Conservation (phyloP, 2,113 vertebrate genomes). For the Saiga tatarica region DNA sequence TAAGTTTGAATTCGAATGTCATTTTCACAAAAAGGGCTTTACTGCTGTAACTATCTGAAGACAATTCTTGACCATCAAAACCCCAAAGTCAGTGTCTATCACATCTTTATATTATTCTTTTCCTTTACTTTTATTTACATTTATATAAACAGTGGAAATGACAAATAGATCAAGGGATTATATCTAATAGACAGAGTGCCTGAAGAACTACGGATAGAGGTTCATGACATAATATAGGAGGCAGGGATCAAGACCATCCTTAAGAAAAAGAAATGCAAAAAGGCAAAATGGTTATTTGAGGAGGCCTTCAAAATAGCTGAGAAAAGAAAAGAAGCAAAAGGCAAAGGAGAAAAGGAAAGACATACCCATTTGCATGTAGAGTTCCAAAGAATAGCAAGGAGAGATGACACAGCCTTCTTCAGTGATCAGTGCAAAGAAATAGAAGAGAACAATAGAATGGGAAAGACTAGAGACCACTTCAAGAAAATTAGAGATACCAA, state of each 20-base stretch:
- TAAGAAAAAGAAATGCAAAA: not conserved
- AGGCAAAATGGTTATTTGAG: not conserved
- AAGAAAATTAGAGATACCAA: not conserved
- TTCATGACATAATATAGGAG: not conserved
- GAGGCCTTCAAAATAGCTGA: not conserved
- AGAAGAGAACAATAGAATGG: not conserved
- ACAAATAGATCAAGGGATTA: not conserved
- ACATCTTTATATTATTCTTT: not conserved
- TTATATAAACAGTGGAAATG: not conserved
- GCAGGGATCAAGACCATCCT: not conserved
- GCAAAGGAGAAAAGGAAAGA: not conserved
- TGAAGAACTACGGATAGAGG: not conserved
- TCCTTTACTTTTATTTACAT: not conserved
- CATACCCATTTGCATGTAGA: not conserved
- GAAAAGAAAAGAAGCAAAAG: not conserved
- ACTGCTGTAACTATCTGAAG: not conserved
- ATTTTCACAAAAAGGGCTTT: not conserved
- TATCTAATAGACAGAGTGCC: not conserved
- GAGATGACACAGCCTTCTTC: not conserved
- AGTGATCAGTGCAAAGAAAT: not conserved
- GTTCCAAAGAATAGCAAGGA: not conserved
- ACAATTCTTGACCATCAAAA: not conserved
- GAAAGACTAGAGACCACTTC: not conserved
- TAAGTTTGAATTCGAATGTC: not conserved
- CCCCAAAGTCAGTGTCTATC: not conserved